Evolutionary conservation across 2,888 invertebrate species (phyloP).

Genomic region (Xestia c-nigrum): DNA sequence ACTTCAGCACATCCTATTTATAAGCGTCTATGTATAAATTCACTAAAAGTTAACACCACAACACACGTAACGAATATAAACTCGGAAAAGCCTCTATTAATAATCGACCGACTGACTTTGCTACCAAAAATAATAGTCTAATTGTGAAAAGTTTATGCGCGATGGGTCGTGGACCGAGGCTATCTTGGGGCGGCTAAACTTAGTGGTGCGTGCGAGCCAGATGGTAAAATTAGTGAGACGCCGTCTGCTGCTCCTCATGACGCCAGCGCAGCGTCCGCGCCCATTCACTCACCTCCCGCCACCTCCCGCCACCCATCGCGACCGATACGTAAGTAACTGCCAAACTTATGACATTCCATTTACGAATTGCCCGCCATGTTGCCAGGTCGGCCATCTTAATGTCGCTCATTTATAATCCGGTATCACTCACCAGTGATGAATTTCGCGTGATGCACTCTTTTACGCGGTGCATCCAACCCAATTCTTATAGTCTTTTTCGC

Average conservation of each 20-base stretch:
- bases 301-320: constrained; percentile 80
- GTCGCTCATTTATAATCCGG: constrained; percentile 66
- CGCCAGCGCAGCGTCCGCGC: constrained; percentile 78
- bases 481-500: background rate
- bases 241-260: constrained; percentile 89
- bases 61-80: constrained; percentile 91
- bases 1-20: constrained; percentile 91
- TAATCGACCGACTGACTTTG: constrained; percentile 91
- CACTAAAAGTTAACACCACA: constrained; percentile 91
- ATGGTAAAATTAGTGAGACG: constrained; percentile 91
- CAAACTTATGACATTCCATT: constrained; percentile 89
- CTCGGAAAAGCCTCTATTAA: constrained; percentile 91
- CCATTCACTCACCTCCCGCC: constrained; percentile 87
- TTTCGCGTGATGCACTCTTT: constrained; percentile 38
- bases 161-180: constrained; percentile 91
- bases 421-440: constrained; percentile 50
- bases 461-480: constrained; percentile 15
- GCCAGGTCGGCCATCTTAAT: constrained; percentile 77
- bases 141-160: constrained; percentile 91
- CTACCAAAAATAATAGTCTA: constrained; percentile 92
- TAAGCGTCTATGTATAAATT: constrained; percentile 91
- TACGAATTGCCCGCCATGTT: constrained; percentile 81
- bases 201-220: constrained; percentile 90
- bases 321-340: constrained; percentile 82
- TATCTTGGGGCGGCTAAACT: constrained; percentile 91